Conservation (phyloP, 1,140 invertebrate species). For the Spodoptera frugiperda region DNA sequence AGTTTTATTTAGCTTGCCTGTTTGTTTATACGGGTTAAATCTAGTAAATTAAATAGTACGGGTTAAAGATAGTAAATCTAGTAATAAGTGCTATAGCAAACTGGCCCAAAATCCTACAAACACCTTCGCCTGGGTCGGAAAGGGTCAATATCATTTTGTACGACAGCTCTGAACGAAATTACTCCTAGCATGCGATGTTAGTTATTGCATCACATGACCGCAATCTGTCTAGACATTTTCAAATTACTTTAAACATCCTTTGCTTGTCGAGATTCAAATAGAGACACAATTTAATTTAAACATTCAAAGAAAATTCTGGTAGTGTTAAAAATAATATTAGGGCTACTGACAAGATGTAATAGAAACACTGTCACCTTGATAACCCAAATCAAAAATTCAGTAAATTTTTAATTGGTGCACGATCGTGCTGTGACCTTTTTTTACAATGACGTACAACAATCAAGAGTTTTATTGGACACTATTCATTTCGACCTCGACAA, state of each 20-base stretch:
- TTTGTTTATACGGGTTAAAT: too few species aligned
- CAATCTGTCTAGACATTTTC: constrained; percentile 38
- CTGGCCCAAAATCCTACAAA: not conserved
- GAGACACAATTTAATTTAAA: too few species aligned
- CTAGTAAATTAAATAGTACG: too few species aligned
- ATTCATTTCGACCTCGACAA: constrained; percentile 11
- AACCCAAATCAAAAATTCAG: not conserved
- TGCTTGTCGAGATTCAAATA: not conserved
- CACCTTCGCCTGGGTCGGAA: constrained; percentile 44
- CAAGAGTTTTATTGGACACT: constrained; percentile 35
- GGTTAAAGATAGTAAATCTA: too few species aligned
- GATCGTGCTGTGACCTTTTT: constrained; percentile 17
- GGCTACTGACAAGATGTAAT: too few species aligned
- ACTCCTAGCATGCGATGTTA: constrained; percentile 49
- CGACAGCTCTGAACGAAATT: constrained; percentile 48
- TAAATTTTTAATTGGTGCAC: constrained; percentile 1
- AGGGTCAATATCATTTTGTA: constrained; percentile 57
- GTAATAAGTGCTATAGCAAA: not conserved
- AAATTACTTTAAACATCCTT: constrained; percentile 15
- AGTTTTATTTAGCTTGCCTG: too few species aligned
- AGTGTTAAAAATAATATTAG: too few species aligned
- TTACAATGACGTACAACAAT: constrained; percentile 25
- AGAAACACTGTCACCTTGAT: not conserved
- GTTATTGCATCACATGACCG: constrained; percentile 43
- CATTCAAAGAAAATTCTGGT: too few species aligned